A percentile compares a stretch with the other conserved stretches of the same genome.
Evolutionary conservation across 2,113 vertebrate genomes (phyloP).

Genomic region (Hemiscyllium ocellatum): DNA sequence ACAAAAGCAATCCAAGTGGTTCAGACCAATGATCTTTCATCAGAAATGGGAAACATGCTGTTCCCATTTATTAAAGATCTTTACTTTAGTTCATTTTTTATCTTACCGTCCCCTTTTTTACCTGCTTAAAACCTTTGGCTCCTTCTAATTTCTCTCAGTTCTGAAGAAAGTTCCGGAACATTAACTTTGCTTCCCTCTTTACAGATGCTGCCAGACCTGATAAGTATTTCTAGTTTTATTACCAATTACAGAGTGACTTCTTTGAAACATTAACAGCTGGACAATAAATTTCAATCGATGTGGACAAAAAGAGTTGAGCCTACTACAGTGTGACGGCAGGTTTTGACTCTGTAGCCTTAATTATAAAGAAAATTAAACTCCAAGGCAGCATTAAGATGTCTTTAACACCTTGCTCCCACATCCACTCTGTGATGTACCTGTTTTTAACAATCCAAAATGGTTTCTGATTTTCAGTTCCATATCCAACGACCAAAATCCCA

Average conservation of each 20-base stretch:
- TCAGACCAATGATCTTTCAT: no score
- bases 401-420: not conserved
- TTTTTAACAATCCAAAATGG: constrained; percentile 69
- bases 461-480: constrained; percentile 44
- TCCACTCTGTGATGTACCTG: constrained; percentile 50
- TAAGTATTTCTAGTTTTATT: no score
- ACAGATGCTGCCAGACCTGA: no score
- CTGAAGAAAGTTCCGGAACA: no score
- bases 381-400: not conserved
- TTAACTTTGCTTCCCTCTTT: no score
- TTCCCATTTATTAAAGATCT: no score
- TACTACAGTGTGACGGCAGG: not conserved
- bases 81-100: no score
- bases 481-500: constrained; percentile 60
- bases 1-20: no score
- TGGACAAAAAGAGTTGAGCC: not conserved
- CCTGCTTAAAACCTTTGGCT: no score
- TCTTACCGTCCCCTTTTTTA: no score
- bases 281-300: not conserved
- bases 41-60: no score
- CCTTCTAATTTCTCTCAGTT: no score
- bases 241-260: not conserved
- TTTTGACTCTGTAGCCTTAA: not conserved
- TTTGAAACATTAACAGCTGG: not conserved
- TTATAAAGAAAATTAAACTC: not conserved